A percentile compares a stretch with the other conserved stretches of the same genome.
Evolutionary conservation across 2,797 vertebrate genomes (phyloP).

Genomic region (Hemitrygon akajei): DNA sequence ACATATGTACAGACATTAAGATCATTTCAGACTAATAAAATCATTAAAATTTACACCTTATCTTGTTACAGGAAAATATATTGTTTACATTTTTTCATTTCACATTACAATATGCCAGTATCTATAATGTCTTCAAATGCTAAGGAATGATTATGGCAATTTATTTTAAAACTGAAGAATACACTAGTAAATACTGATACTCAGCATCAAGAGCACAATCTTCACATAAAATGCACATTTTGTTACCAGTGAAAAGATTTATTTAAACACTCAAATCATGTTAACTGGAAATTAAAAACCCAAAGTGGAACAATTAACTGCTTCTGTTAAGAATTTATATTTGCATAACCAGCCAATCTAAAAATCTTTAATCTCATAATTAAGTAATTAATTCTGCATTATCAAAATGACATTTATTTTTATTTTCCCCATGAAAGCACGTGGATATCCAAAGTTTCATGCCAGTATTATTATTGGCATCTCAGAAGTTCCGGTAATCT

Average conservation of each 20-base stretch:
- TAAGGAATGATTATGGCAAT: neutral
- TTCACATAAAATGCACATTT: neutral
- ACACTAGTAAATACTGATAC: neutral
- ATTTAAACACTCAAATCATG: neutral
- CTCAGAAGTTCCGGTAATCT: neutral
- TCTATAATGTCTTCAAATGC: slow-evolving; percentile 5
- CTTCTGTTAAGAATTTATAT: neutral
- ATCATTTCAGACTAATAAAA: slow-evolving; percentile 1
- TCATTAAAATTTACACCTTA: neutral
- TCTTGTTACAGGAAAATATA: neutral
- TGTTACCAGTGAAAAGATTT: neutral
- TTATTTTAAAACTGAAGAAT: neutral
- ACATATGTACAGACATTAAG: neutral
- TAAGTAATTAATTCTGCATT: neutral
- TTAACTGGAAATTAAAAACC: neutral
- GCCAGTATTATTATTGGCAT: neutral
- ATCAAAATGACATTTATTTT: neutral
- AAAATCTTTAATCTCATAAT: neutral
- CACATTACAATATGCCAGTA: neutral
- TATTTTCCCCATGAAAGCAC: neutral
- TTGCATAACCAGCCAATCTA: neutral
- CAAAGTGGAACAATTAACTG: neutral
- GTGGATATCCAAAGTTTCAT: neutral
- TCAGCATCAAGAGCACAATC: neutral
- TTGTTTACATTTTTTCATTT: no score